Evolutionary conservation across 2,113 vertebrate genomes (phyloP).

Genomic region (Tonatia bakeri): DNA sequence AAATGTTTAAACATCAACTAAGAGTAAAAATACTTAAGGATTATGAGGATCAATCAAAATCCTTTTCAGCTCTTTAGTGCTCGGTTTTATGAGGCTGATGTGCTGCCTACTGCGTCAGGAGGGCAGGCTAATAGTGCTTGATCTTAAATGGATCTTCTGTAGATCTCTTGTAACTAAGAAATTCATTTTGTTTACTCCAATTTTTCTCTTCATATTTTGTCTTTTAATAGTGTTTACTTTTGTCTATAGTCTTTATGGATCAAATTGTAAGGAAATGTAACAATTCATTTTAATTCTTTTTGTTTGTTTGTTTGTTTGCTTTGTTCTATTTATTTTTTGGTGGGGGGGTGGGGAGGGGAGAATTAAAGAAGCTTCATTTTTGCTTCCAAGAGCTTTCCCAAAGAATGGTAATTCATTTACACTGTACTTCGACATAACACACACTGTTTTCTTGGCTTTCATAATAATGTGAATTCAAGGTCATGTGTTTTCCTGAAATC

Average conservation of each 20-base stretch:
- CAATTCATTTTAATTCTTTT: no score
- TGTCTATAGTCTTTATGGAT: background rate
- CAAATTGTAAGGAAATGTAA: background rate
- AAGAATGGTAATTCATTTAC: background rate
- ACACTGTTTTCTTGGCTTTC: background rate
- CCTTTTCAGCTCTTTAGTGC: background rate
- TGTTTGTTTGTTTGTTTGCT: no score
- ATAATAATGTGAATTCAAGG: background rate
- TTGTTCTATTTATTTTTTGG: slow-evolving; percentile 52
- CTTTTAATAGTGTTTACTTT: background rate
- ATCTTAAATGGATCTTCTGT: background rate
- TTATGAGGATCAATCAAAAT: background rate
- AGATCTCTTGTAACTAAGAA: background rate
- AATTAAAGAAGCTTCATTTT: background rate
- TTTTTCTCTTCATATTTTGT: background rate
- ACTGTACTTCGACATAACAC: background rate
- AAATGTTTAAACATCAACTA: background rate
- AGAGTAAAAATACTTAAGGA: background rate
- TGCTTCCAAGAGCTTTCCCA: slow-evolving; percentile 12
- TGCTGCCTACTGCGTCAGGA: no score
- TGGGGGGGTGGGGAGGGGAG: no score
- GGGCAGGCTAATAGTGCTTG: no score
- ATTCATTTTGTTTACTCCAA: background rate
- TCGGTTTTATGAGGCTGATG: no score
- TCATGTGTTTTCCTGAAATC: background rate